Conservation (phyloP, 2,888 invertebrate species). For the Oligia latruncula region DNA sequence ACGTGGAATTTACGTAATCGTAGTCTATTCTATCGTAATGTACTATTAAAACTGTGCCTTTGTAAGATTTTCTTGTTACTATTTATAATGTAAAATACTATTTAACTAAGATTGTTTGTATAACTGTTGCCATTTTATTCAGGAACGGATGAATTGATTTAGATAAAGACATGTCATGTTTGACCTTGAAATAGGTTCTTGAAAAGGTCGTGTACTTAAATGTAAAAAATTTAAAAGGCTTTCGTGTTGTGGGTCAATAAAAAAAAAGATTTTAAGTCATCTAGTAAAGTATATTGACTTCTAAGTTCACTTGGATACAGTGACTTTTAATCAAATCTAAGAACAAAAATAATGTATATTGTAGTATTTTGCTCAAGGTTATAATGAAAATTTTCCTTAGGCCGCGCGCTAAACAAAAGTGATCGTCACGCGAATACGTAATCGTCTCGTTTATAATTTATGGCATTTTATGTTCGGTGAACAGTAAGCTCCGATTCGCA, state of each 20-base stretch:
- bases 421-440: too few relatives aligned
- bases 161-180: background rate
- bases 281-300: background rate
- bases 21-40: background rate
- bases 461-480: too few relatives aligned
- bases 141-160: slow-evolving; percentile 8
- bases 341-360: slow-evolving; percentile 20
- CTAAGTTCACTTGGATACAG: slow-evolving; percentile 2
- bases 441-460: too few relatives aligned
- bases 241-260: background rate
- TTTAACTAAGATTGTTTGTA: background rate
- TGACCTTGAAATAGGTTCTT: slow-evolving; percentile 18
- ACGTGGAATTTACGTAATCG: background rate
- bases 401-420: background rate
- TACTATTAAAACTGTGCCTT: slow-evolving; percentile 36
- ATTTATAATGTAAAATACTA: background rate
- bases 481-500: too few relatives aligned
- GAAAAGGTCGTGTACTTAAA: background rate
- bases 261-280: slow-evolving; percentile 10
- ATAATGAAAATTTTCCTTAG: slow-evolving; percentile 12
- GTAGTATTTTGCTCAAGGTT: slow-evolving; percentile 38
- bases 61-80: slow-evolving; percentile 53
- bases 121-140: slow-evolving; percentile 29
- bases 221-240: background rate
- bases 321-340: slow-evolving; percentile 9